A percentile compares a stretch with the other conserved stretches of the same genome.
Conservation (phyloP, 2,797 vertebrate species). For the Graptemys geographica region DNA sequence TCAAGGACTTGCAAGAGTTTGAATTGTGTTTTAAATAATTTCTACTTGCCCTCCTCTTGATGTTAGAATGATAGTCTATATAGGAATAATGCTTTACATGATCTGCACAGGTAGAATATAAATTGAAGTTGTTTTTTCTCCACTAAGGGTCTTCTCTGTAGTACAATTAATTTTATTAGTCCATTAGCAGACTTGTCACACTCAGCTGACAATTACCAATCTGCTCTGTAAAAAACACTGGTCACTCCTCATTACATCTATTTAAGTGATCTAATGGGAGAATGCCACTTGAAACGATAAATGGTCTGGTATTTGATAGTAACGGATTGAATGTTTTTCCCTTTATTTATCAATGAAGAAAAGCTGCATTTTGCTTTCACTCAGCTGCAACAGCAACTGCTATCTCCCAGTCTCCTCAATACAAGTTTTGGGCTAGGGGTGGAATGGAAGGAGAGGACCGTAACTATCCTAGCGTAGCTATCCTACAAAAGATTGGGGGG, state of each 20-base stretch:
- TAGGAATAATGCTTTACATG: conserved; percentile 26
- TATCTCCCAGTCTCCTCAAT: background rate
- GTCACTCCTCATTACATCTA: conserved; percentile 61
- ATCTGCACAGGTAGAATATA: conserved; percentile 26
- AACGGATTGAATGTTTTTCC: background rate
- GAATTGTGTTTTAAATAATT: conserved; percentile 32
- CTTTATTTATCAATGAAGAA: background rate
- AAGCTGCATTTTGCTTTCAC: background rate
- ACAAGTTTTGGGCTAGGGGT: background rate
- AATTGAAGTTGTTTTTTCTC: conserved; percentile 43
- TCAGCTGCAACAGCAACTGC: background rate
- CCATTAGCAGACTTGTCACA: conserved; percentile 60
- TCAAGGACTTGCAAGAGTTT: conserved; percentile 25
- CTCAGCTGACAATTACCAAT: conserved; percentile 63
- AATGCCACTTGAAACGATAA: conserved; percentile 46
- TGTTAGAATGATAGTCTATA: conserved; percentile 47
- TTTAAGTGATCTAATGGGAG: conserved; percentile 22
- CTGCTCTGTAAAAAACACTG: conserved; percentile 43
- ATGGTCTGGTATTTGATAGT: conserved; percentile 2
- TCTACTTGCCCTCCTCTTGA: background rate
- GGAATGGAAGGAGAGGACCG: background rate
- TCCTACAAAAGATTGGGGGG: background rate
- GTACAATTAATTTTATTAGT: conserved; percentile 50
- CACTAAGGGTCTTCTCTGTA: conserved; percentile 39
- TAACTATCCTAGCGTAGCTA: too few species aligned